Evolutionary conservation across 1,140 invertebrate genomes (phyloP).

Genomic region (Drosophila fuyamai): DNA sequence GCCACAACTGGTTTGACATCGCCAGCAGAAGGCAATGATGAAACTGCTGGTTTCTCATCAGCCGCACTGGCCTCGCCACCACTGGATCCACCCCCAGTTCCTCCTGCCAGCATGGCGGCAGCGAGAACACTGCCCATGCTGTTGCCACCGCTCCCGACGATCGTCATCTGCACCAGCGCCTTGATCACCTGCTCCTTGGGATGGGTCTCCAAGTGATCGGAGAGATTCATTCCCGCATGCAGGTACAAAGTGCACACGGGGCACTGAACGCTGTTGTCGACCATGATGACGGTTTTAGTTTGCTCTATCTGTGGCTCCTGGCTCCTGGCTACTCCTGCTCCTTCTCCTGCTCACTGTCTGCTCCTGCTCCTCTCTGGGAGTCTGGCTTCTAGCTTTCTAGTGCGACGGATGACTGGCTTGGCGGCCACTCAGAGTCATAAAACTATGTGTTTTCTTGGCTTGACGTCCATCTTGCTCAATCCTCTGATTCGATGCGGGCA

Average conservation of each 20-base stretch:
- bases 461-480: slow-evolving; percentile 68
- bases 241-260: slow-evolving; percentile 93
- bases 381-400: slow-evolving; percentile 15
- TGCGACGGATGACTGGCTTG: slow-evolving; percentile 17
- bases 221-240: slow-evolving; percentile 91
- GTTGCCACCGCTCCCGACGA: slow-evolving; percentile 53
- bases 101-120: slow-evolving; percentile 53
- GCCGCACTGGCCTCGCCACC: not conserved
- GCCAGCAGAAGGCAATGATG: not conserved
- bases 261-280: slow-evolving; percentile 87
- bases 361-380: slow-evolving; percentile 12
- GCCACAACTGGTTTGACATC: slow-evolving; percentile 63
- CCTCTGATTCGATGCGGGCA: slow-evolving; percentile 32
- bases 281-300: slow-evolving; percentile 83
- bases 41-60: slow-evolving; percentile 23
- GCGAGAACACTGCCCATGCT: slow-evolving; percentile 51
- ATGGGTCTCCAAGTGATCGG: slow-evolving; percentile 92
- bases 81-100: slow-evolving; percentile 11
- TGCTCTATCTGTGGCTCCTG: slow-evolving; percentile 17
- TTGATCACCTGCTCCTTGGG: slow-evolving; percentile 94
- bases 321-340: not conserved
- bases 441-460: slow-evolving; percentile 37
- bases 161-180: slow-evolving; percentile 88
- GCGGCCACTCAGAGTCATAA: slow-evolving; percentile 67
- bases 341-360: slow-evolving; percentile 6